A percentile compares a stretch with the other conserved stretches of the same genome.
Conservation (phyloP, 1,140 invertebrate species). For the Leptinotarsa texana region DNA sequence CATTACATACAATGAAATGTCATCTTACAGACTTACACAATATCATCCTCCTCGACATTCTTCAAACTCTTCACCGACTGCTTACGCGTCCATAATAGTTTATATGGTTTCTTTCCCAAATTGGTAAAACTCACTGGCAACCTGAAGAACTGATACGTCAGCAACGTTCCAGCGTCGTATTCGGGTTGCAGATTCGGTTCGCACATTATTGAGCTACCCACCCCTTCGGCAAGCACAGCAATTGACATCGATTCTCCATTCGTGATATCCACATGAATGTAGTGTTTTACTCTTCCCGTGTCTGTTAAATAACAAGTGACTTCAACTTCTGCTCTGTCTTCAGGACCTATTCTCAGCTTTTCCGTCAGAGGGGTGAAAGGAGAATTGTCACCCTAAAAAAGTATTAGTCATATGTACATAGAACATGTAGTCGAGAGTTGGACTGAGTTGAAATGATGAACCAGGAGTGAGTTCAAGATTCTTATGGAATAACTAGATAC, state of each 20-base stretch:
- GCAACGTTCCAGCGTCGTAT: slow-evolving; percentile 53
- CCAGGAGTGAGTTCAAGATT: not conserved
- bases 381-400: not conserved
- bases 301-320: slow-evolving; percentile 50
- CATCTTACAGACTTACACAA: not conserved
- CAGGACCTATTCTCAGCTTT: slow-evolving; percentile 41
- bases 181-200: slow-evolving; percentile 54
- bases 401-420: too few species aligned
- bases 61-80: slow-evolving; percentile 34
- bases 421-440: too few species aligned
- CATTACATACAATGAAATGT: not conserved
- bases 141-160: slow-evolving; percentile 51
- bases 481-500: too few species aligned
- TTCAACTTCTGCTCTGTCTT: slow-evolving; percentile 23
- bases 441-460: not conserved
- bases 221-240: slow-evolving; percentile 47
- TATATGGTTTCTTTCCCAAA: slow-evolving; percentile 49
- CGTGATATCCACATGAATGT: slow-evolving; percentile 45
- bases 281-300: slow-evolving; percentile 49
- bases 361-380: slow-evolving; percentile 27
- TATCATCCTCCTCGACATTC: slow-evolving; percentile 12
- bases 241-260: slow-evolving; percentile 41
- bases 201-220: slow-evolving; percentile 54
- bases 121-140: slow-evolving; percentile 54
- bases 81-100: slow-evolving; percentile 48